A percentile compares a stretch with the other conserved stretches of the same genome.
Conservation (phyloP, 2,888 invertebrate species). For the Tenthredo distinguenda region DNA sequence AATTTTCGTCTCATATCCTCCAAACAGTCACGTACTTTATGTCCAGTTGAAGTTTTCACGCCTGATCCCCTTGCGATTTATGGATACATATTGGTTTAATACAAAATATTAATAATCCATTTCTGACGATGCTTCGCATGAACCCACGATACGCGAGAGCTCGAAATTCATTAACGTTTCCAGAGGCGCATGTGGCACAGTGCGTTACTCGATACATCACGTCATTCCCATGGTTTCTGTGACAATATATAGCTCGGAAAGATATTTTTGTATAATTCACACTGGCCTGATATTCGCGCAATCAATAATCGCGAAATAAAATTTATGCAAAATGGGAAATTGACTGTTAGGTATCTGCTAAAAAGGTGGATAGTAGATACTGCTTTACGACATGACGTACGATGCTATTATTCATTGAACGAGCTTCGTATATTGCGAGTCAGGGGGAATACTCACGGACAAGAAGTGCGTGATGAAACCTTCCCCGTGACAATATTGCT, state of each 20-base stretch:
- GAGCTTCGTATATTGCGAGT: neutral
- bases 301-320: neutral
- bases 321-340: neutral
- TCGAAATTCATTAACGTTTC: neutral
- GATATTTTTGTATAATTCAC: neutral
- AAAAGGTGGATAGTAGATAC: neutral
- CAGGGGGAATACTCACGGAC: neutral
- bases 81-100: neutral
- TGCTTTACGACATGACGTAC: neutral
- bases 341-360: neutral
- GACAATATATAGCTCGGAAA: neutral
- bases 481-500: neutral
- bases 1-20: conserved; percentile 16
- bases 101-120: neutral
- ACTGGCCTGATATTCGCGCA: neutral
- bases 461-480: neutral
- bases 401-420: conserved; percentile 23
- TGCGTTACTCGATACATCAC: neutral
- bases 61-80: neutral
- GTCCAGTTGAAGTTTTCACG: neutral
- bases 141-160: neutral
- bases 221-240: neutral
- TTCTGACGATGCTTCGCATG: neutral
- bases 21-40: conserved; percentile 23
- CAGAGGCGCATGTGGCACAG: neutral